These are phyloP conservation scores for Ophion obscuratus DNA, from an alignment of 2,888 invertebrate species.

Conservation along the genomic window DNA sequence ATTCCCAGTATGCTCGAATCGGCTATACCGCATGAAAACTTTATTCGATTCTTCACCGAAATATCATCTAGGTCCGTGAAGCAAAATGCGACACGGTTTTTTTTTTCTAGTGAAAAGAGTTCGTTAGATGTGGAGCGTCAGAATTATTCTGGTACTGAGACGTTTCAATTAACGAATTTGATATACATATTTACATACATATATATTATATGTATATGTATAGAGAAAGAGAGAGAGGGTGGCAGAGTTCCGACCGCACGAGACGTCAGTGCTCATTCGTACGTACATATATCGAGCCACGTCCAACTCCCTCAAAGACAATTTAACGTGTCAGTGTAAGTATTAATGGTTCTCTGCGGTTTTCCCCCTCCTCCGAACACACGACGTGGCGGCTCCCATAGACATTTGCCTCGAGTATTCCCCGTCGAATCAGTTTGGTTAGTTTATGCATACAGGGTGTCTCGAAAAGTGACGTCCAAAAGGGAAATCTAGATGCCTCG, in stretches of 20 bases:
- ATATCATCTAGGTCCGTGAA: constrained; percentile 16
- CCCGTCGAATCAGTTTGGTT: neutral
- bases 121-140: constrained; percentile 1
- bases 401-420: constrained; percentile 2
- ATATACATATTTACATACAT: neutral
- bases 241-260: constrained; percentile 36
- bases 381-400: constrained; percentile 28
- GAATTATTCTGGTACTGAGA: constrained; percentile 62
- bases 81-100: neutral
- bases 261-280: constrained; percentile 43
- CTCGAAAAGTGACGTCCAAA: too few species aligned
- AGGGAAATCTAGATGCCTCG: too few species aligned
- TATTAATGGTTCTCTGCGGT: constrained; percentile 61
- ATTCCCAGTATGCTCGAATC: too few species aligned
- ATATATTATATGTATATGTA: neutral
- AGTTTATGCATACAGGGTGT: too few species aligned
- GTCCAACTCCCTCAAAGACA: constrained; percentile 45
- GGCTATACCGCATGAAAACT: neutral
- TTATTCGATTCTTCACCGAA: neutral
- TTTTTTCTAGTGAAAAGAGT: neutral
- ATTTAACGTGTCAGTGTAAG: constrained; percentile 53
- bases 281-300: constrained; percentile 38
- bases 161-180: constrained; percentile 76
- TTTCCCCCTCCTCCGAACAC: constrained; percentile 29
- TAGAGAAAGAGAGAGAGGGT: too few species aligned